These are phyloP conservation scores for Limanda limanda DNA, from an alignment of 2,113 vertebrate species.

Conservation along the genomic window DNA sequence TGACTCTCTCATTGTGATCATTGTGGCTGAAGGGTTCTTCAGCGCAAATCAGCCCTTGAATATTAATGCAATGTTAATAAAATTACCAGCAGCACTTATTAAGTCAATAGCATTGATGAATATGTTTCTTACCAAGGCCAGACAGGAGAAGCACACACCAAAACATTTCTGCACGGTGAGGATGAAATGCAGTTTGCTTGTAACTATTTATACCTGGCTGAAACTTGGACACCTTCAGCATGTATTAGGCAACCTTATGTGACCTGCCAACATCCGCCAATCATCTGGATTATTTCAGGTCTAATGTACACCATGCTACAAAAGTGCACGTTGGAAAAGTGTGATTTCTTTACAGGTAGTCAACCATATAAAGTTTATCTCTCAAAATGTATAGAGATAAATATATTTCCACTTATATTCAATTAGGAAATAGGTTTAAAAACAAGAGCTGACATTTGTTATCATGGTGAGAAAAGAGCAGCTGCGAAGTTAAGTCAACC, in stretches of 20 bases:
- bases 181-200: not conserved
- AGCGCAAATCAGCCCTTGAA: slow-evolving; percentile 65
- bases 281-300: not conserved
- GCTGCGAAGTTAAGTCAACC: slow-evolving; percentile 26
- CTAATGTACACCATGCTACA: not conserved
- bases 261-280: slow-evolving; percentile 27
- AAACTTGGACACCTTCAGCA: slow-evolving; percentile 37
- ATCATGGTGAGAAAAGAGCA: slow-evolving; percentile 60
- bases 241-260: slow-evolving; percentile 9
- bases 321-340: not conserved
- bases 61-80: not conserved
- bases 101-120: not conserved
- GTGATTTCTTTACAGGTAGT: not conserved
- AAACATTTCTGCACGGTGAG: slow-evolving; percentile 62
- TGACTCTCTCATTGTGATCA: slow-evolving; percentile 64
- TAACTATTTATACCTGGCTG: slow-evolving; percentile 55
- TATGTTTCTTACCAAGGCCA: slow-evolving; percentile 64
- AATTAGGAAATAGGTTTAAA: not conserved
- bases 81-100: not conserved
- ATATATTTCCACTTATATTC: not conserved
- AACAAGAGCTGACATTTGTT: slow-evolving; percentile 2
- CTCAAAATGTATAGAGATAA: not conserved
- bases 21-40: slow-evolving; percentile 50
- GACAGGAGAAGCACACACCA: slow-evolving; percentile 59
- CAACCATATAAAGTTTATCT: not conserved